Percentiles rank a stretch among this genome's conserved stretches.
Conservation (phyloP, 2,888 invertebrate species). For the Sinhomidia bicolor region DNA sequence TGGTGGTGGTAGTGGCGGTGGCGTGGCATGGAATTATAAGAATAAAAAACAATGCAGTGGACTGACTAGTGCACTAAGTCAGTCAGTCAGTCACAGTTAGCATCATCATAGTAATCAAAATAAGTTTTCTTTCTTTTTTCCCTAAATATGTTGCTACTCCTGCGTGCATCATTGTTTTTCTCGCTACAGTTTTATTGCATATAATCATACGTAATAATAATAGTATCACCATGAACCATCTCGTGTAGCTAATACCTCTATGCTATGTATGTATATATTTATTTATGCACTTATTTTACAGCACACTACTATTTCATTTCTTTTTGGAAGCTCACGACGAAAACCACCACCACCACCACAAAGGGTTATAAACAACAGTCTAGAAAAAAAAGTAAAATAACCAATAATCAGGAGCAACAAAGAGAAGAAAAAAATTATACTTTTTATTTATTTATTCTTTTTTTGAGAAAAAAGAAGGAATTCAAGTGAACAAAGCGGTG, state of each 20-base stretch:
- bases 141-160: neutral
- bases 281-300: neutral
- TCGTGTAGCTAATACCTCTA: neutral
- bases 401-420: slow-evolving; percentile 31
- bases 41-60: slow-evolving; percentile 16
- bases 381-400: slow-evolving; percentile 16
- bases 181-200: slow-evolving; percentile 51
- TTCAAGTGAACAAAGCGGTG: neutral
- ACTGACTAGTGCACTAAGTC: slow-evolving; percentile 51
- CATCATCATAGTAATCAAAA: neutral
- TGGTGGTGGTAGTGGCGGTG: neutral
- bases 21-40: neutral
- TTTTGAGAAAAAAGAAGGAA: neutral
- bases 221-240: slow-evolving; percentile 16
- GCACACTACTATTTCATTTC: too few relatives aligned
- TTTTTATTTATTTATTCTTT: too few relatives aligned
- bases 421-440: neutral
- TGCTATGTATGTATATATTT: neutral
- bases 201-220: slow-evolving; percentile 44
- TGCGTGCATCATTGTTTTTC: neutral
- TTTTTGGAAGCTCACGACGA: slow-evolving; percentile 7
- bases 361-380: neutral
- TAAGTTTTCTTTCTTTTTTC: slow-evolving; percentile 16
- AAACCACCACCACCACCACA: neutral
- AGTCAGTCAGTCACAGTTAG: slow-evolving; percentile 49